These are phyloP conservation scores for Encarsia formosa DNA, from an alignment of 2,888 invertebrate genomes.

Conservation along the genomic window DNA sequence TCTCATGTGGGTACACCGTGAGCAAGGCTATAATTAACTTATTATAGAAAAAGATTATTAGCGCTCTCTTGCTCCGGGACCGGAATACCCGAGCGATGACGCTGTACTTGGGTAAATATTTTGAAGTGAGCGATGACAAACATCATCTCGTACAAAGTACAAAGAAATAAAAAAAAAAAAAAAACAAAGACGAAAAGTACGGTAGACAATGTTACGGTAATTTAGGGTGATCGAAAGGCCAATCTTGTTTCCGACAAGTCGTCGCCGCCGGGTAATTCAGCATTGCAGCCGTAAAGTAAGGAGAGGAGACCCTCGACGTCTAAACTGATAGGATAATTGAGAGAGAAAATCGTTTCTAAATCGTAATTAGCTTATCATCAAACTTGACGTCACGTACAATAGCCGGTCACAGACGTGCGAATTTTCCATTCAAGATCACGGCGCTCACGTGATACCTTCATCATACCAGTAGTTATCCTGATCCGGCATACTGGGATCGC, in stretches of 20 bases:
- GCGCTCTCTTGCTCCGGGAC: no score
- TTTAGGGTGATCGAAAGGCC: constrained; percentile 20
- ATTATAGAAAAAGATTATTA: no score
- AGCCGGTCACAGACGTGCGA: constrained; percentile 10
- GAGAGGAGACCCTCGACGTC: constrained; percentile 20
- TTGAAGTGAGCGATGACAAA: no score
- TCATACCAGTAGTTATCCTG: no score
- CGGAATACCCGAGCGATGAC: no score
- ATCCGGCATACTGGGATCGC: no score
- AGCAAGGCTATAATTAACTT: no score
- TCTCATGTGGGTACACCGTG: no score
- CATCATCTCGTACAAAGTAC: no score
- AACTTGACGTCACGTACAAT: constrained; percentile 20
- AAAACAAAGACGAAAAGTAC: no score
- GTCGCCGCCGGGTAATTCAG: constrained; percentile 20
- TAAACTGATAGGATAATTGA: constrained; percentile 27
- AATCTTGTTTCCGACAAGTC: constrained; percentile 24
- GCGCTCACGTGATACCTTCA: constrained; percentile 30
- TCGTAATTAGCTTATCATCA: constrained; percentile 25
- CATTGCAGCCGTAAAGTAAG: constrained; percentile 9
- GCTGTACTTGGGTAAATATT: no score
- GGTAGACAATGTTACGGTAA: background rate
- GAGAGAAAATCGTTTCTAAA: constrained; percentile 24
- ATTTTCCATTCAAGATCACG: constrained; percentile 23
- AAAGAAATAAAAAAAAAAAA: no score